These are phyloP conservation scores for Drosophila infuscata DNA, from an alignment of 2,888 invertebrate genomes.

Conservation along the genomic window DNA sequence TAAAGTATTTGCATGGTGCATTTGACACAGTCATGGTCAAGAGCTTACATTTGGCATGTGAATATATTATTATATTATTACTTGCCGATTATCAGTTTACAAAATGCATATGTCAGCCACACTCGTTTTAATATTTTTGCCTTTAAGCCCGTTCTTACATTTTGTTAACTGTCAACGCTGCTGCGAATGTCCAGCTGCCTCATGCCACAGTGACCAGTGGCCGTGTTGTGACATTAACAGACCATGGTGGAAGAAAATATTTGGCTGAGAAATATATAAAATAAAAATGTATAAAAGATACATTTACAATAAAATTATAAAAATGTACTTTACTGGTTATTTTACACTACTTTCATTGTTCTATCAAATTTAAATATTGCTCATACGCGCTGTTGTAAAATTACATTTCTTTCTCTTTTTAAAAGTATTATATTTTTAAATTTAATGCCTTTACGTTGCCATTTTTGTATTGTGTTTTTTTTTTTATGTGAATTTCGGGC, in stretches of 20 bases:
- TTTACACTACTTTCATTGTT: background rate
- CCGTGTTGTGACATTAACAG: conserved; percentile 21
- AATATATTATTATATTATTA: background rate
- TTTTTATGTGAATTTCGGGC: conserved; percentile 50
- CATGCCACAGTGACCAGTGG: conserved; percentile 26
- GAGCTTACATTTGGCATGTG: background rate
- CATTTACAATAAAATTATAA: background rate
- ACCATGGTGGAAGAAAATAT: conserved; percentile 17
- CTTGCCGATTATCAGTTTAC: background rate
- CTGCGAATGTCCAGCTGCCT: conserved; percentile 20
- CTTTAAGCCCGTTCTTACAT: background rate
- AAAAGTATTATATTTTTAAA: background rate
- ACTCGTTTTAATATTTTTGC: conserved; percentile 1
- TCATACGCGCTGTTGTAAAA: background rate
- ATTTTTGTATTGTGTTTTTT: conserved; percentile 7
- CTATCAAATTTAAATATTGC: background rate
- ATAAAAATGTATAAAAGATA: background rate
- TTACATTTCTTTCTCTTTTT: background rate
- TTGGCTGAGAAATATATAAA: background rate
- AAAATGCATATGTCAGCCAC: background rate
- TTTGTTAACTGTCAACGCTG: background rate
- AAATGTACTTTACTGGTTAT: background rate
- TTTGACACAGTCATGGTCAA: background rate
- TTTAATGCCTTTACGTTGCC: background rate
- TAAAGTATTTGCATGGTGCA: background rate